phyloP scores from a whole-genome alignment of 2,113 vertebrate species.

The Lampris megalopsis region DNA sequence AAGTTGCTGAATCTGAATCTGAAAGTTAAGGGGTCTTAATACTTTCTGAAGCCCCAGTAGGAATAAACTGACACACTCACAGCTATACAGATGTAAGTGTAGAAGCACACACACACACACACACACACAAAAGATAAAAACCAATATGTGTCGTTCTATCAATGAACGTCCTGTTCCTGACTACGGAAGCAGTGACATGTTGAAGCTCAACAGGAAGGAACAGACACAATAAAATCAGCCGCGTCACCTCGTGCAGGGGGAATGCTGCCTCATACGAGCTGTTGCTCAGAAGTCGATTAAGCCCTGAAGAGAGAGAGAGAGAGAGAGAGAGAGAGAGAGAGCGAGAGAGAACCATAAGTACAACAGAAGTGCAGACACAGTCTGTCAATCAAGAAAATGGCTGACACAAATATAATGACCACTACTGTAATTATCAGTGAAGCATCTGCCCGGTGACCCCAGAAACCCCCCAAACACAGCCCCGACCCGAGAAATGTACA shows the following conservation, averaged over 20 bases:
- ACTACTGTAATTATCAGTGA: not conserved
- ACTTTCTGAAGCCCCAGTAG: too few species aligned
- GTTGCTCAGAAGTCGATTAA: constrained; percentile 95
- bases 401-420: not conserved
- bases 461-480: too few species aligned
- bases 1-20: too few species aligned
- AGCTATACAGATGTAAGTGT: not conserved
- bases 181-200: not conserved
- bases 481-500: too few species aligned
- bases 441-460: too few species aligned
- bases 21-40: too few species aligned
- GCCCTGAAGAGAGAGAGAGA: constrained; percentile 80
- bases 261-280: constrained; percentile 95
- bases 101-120: constrained; percentile 38
- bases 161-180: not conserved
- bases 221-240: constrained; percentile 4
- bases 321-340: not conserved
- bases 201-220: constrained; percentile 1
- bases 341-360: not conserved
- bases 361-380: not conserved
- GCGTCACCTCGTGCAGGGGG: constrained; percentile 94
- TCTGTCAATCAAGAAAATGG: not conserved
- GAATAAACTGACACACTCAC: not conserved
- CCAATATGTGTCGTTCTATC: too few species aligned
- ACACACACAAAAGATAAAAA: not conserved